Evolutionary conservation across 2,113 vertebrate genomes (phyloP).

Genomic region (Paralichthys olivaceus): DNA sequence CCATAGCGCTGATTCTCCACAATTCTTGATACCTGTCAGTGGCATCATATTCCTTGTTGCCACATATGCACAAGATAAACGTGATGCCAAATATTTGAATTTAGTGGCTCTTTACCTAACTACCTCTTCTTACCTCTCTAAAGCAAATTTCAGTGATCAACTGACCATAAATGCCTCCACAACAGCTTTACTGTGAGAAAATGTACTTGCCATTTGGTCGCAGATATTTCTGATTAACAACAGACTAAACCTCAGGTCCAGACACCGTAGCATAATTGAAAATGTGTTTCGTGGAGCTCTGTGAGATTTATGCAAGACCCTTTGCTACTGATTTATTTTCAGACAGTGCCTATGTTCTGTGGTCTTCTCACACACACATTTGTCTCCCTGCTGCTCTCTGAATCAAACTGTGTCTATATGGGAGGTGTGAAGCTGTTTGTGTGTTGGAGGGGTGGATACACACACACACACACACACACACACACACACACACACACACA

Average conservation of each 20-base stretch:
- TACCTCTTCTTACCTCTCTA: not conserved
- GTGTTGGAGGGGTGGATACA: conserved; percentile 27
- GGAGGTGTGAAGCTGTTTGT: conserved; percentile 66
- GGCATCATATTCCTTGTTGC: not conserved
- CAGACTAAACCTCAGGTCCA: conserved; percentile 37
- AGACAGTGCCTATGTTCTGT: conserved; percentile 45
- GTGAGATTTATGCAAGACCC: conserved; percentile 47
- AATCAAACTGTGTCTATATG: conserved; percentile 57
- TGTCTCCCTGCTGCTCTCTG: conserved; percentile 58
- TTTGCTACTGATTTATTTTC: conserved; percentile 52
- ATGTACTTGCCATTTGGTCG: conserved; percentile 24
- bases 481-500: not conserved
- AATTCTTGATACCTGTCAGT: not conserved
- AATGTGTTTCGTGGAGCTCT: conserved; percentile 42
- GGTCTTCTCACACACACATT: conserved; percentile 27
- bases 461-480: not conserved
- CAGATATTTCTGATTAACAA: conserved; percentile 52
- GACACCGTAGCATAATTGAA: conserved; percentile 50
- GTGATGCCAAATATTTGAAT: conserved; percentile 2
- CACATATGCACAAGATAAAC: not conserved
- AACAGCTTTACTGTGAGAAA: conserved; percentile 12
- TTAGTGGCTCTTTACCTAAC: not conserved
- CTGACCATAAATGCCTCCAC: not conserved
- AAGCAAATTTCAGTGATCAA: conserved; percentile 3
- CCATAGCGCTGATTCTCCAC: not conserved